Evolutionary conservation across 1,140 invertebrate genomes (phyloP).

Genomic region (Sarcophaga peregrina): DNA sequence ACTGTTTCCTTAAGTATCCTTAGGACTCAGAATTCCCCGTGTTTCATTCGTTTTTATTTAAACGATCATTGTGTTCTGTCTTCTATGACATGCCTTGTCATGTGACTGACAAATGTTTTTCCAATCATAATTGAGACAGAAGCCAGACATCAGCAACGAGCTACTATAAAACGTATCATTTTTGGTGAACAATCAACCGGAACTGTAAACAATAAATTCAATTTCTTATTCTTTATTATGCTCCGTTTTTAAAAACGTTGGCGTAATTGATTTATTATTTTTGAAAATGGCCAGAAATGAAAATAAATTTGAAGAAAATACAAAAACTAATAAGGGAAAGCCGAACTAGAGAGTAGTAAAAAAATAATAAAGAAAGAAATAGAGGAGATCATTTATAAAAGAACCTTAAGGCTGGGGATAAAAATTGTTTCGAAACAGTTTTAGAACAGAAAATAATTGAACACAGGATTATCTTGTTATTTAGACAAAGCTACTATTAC

Average conservation of each 20-base stretch:
- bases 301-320: background rate
- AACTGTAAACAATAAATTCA: constrained; percentile 44
- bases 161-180: constrained; percentile 5
- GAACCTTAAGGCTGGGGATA: no score
- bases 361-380: no score
- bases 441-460: no score
- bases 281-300: background rate
- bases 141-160: background rate
- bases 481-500: no score
- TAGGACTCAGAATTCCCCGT: background rate
- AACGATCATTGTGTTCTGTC: background rate
- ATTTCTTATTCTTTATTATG: background rate
- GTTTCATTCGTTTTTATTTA: background rate
- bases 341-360: no score
- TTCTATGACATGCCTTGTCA: constrained; percentile 25
- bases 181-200: constrained; percentile 25
- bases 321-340: no score
- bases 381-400: no score
- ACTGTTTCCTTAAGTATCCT: background rate
- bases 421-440: no score
- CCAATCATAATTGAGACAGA: background rate
- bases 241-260: background rate
- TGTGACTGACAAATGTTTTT: constrained; percentile 32
- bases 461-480: no score
- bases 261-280: constrained; percentile 15